These are phyloP conservation scores for Odontocolon sp. DNA, from an alignment of 2,888 invertebrate genomes.

Conservation along the genomic window DNA sequence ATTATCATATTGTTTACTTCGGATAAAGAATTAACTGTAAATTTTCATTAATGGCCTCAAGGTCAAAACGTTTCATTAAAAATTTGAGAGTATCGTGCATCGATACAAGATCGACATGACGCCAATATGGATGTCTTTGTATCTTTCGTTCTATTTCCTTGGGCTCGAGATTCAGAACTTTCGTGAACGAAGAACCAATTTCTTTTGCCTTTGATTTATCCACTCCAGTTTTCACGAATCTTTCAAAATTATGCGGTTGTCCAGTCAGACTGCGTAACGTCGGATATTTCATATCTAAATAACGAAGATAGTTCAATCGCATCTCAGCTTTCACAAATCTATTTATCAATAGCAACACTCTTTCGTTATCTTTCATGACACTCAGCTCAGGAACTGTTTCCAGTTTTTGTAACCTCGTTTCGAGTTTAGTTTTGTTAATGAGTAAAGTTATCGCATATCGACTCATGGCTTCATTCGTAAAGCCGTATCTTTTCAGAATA, in stretches of 20 bases:
- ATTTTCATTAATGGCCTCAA: constrained; percentile 83
- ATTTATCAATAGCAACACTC: constrained; percentile 82
- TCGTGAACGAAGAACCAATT: background rate
- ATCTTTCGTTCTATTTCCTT: constrained; percentile 78
- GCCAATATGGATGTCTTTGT: constrained; percentile 85
- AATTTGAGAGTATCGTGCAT: constrained; percentile 84
- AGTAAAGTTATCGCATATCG: constrained; percentile 84
- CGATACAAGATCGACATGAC: constrained; percentile 83
- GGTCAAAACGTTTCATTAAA: constrained; percentile 82
- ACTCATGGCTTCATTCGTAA: constrained; percentile 82
- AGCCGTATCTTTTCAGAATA: constrained; percentile 82
- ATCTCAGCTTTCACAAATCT: constrained; percentile 81
- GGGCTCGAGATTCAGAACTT: constrained; percentile 69
- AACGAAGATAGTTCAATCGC: constrained; percentile 82
- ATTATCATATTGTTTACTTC: too few species aligned
- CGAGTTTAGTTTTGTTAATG: constrained; percentile 83
- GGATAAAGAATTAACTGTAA: constrained; percentile 87
- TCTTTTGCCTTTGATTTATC: background rate
- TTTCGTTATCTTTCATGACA: constrained; percentile 84
- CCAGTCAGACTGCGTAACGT: constrained; percentile 81
- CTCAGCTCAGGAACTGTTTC: constrained; percentile 84
- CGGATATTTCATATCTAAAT: constrained; percentile 81
- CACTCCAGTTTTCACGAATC: constrained; percentile 66
- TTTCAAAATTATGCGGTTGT: constrained; percentile 78
- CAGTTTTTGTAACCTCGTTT: constrained; percentile 83